Evolutionary conservation across 30 jellyfish, hydroid and myxozoan genomes (phyloP), one percentile per base, ranked within the genome.

Genomic region (Pelagia noctiluca): DNA sequence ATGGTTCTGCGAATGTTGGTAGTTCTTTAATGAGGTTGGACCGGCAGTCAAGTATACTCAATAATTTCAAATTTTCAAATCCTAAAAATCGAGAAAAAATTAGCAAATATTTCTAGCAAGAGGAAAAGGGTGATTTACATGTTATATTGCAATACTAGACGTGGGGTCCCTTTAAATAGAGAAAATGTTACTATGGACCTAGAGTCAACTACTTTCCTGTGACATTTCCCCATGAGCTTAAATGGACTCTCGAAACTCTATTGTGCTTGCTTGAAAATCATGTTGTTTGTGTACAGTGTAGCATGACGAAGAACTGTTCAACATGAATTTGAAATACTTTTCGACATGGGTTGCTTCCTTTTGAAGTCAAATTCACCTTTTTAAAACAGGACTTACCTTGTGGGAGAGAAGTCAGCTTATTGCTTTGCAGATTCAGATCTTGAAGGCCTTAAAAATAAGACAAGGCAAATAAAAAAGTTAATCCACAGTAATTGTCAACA

Each of bases 11-110:
- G 32, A 90, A 49, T 8, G 86, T 50, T 1, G 97, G 84, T 23
- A 82, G 76, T 25, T 32, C 82, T 1, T 80, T 64, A 33, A 90
- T 83, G 13, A 60, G 63, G 57, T 90, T 90, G 53, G 90, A 82
- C 10, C 97, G 67, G 49, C 97, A 90, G 37, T 90, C 96, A 37
- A 90, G 50, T 1, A 84, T 83, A 63, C 68, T 91, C 0, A 90
- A 78, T 46, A 93, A 83, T 24, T 80, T 76, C 85, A 90, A 47
- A 63, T 74, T 62, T 2, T 84, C 93, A 25, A 90, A 72, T 8
- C 97, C 97, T 63, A 74, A 29, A n/a, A 82, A 35, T 19, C 37
- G 16, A 47, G n/a, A n/a, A 64, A 21, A n/a, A n/a, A n/a, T n/a
- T 8, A 3, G 23, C 4, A 49, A 75, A 13, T 16, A 8, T 33